Conservation (phyloP, 1,140 invertebrate species). For the Pogonus chalceus region DNA sequence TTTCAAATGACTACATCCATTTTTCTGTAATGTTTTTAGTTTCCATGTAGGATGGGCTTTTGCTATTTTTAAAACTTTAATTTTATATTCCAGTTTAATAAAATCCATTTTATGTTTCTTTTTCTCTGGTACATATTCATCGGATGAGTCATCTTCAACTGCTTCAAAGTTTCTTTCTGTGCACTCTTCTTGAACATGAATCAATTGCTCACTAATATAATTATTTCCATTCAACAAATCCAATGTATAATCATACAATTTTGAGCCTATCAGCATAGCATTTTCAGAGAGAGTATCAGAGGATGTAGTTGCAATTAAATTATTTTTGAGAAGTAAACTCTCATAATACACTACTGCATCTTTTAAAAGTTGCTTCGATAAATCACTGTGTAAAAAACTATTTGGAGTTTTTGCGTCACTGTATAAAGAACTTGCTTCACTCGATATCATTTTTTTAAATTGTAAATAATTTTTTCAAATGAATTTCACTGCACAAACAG, state of each 20-base stretch:
- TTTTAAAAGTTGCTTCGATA: conserved; percentile 1
- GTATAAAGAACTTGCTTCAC: neutral
- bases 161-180: neutral
- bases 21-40: conserved; percentile 15
- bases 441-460: too few relatives aligned
- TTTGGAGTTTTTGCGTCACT: neutral
- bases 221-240: too few relatives aligned
- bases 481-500: too few relatives aligned
- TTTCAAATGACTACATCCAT: conserved; percentile 14
- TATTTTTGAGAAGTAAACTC: neutral
- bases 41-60: conserved; percentile 16
- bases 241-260: too few relatives aligned
- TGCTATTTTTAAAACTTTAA: conserved; percentile 12
- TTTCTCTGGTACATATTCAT: conserved; percentile 15
- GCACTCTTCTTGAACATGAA: neutral
- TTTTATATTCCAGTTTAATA: conserved; percentile 15
- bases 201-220: conserved; percentile 1
- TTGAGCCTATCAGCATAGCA: too few relatives aligned
- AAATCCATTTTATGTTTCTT: conserved; percentile 12
- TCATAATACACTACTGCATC: neutral
- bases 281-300: neutral
- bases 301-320: neutral
- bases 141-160: conserved; percentile 5
- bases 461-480: too few relatives aligned
- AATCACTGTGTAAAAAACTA: neutral